Evolutionary conservation across 2,888 invertebrate species (phyloP), one percentile per base, ranked within the genome.

Genomic region (Idaea straminata): DNA sequence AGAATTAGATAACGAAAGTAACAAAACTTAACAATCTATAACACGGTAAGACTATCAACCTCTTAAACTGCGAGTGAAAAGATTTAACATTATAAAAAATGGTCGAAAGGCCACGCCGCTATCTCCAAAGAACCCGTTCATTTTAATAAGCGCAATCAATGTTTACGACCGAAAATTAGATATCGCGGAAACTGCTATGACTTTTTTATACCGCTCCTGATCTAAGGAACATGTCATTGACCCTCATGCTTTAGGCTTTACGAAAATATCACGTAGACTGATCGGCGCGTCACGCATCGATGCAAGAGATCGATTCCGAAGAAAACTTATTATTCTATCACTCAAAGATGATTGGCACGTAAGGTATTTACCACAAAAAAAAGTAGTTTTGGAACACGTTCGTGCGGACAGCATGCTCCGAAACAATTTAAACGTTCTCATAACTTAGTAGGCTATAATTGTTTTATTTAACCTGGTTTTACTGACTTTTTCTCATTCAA

Each of bases 161-260:
- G 78, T 86, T 87, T 86, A 88, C 80, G 84, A 83, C 73, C 85
- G 79, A 84, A 87, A 89, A 87, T 87, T 85, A 85, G 86, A 85
- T 84, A 85, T 83, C 80, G 80, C 84, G 84, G 84, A 85, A 87
- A 86, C 77, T 74, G 77, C 67, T 66, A 72, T 74, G 72, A 66
- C 80, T 83, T 82, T 86, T 86, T 83, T 82, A 80, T 79, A 76
- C 83, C 78, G 73, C 84, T 86, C 82, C 85, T 86, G 86, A 88
- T 87, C 86, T 88, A 81, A 74, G 72, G 69, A 66, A 65, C 73
- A 82, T 88, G 87, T 89, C 88, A 76, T 83, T 89, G 88, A 90
- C 87, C 91, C 78, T 80, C 68, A 72, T 74, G 74, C 72, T 79
- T 77, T 79, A 74, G 77, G 78, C 78, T 78, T 79, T 76, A 79